Percentiles rank a stretch among this genome's conserved stretches.
Conservation (phyloP, 2,888 invertebrate species). For the Melinopterus prodromus region DNA sequence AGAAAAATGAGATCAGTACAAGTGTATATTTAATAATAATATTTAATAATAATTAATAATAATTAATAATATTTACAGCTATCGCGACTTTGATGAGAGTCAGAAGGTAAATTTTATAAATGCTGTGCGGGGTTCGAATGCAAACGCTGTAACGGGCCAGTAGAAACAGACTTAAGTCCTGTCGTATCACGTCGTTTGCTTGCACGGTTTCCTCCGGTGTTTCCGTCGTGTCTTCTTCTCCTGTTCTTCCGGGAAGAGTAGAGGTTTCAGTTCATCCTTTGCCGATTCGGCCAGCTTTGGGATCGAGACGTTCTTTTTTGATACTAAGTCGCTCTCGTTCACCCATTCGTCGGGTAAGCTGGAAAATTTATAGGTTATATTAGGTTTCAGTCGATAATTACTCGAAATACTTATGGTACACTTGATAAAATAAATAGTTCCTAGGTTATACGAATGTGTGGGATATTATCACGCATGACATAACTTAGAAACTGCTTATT, state of each 20-base stretch:
- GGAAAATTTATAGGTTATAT: conserved; percentile 49
- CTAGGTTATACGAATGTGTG: background rate
- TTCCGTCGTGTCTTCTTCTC: conserved; percentile 54
- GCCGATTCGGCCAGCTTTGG: conserved; percentile 62
- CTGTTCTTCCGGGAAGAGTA: conserved; percentile 58
- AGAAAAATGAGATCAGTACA: conserved; percentile 37
- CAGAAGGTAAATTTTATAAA: background rate
- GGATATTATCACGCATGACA: background rate
- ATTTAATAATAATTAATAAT: conserved; percentile 18
- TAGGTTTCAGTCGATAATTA: no score
- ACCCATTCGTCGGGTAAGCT: conserved; percentile 91
- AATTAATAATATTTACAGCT: conserved; percentile 21
- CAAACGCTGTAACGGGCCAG: background rate
- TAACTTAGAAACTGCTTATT: background rate
- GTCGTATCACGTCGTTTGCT: conserved; percentile 42
- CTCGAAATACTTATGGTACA: no score
- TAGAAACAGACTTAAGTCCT: conserved; percentile 10
- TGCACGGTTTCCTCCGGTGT: conserved; percentile 55
- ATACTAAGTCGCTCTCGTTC: conserved; percentile 73
- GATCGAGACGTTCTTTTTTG: conserved; percentile 69
- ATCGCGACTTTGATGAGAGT: conserved; percentile 4
- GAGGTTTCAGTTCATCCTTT: conserved; percentile 64
- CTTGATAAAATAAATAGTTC: background rate
- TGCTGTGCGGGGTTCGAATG: conserved; percentile 11
- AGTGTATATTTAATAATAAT: conserved; percentile 26